Conservation (phyloP, 2,888 invertebrate species). For the Xanthostigma xanthostigma region DNA sequence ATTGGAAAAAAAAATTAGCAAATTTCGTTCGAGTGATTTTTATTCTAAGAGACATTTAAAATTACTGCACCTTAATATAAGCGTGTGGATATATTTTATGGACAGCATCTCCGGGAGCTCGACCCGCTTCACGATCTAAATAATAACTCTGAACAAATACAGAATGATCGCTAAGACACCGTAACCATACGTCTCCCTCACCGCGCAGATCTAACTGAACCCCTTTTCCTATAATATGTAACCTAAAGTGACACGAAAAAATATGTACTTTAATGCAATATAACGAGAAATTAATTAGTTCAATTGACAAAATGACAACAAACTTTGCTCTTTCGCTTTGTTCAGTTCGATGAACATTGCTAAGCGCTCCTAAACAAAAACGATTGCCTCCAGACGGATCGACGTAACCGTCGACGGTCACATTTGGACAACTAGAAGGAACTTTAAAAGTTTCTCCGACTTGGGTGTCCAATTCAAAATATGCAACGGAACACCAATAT, state of each 20-base stretch:
- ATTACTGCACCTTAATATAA: constrained; percentile 64
- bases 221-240: constrained; percentile 96
- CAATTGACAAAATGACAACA: constrained; percentile 9
- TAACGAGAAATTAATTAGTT: too few relatives aligned
- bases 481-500: constrained; percentile 98
- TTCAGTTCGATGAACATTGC: constrained; percentile 95
- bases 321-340: constrained; percentile 87
- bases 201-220: constrained; percentile 84
- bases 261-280: not conserved
- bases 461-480: constrained; percentile 97
- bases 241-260: constrained; percentile 28
- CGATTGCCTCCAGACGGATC: constrained; percentile 95
- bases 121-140: constrained; percentile 89
- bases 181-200: constrained; percentile 95
- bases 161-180: constrained; percentile 90
- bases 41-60: not conserved
- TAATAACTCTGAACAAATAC: constrained; percentile 99
- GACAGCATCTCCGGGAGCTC: constrained; percentile 94
- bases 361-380: constrained; percentile 94
- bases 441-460: constrained; percentile 85
- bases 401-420: constrained; percentile 84
- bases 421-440: constrained; percentile 79
- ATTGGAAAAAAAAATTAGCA: too few relatives aligned
- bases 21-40: too few relatives aligned
- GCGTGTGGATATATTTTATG: constrained; percentile 97